Evolutionary conservation across 1,140 invertebrate genomes (phyloP).

Genomic region (Epicauta chinensis): DNA sequence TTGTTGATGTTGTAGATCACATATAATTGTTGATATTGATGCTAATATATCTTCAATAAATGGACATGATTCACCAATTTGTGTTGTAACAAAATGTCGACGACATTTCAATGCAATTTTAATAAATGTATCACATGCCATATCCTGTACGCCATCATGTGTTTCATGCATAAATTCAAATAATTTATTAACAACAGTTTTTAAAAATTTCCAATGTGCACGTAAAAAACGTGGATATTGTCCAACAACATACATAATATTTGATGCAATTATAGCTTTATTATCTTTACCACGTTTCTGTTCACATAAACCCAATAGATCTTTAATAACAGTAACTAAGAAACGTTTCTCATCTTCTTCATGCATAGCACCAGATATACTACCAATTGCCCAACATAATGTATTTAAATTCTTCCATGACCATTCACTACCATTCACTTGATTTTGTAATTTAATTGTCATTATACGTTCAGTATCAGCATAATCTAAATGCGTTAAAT

Average conservation of each 20-base stretch:
- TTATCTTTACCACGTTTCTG: slow-evolving; percentile 99
- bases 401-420: slow-evolving; percentile 99
- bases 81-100: slow-evolving; percentile 94
- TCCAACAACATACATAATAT: slow-evolving; percentile 99
- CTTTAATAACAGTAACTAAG: slow-evolving; percentile 98
- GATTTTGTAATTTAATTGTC: slow-evolving; percentile 98
- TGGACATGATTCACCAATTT: slow-evolving; percentile 93
- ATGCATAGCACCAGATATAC: slow-evolving; percentile 97
- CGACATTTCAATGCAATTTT: slow-evolving; percentile 99
- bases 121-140: slow-evolving; percentile 99
- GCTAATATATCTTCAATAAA: slow-evolving; percentile 99
- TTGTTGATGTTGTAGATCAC: slow-evolving; percentile 88
- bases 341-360: slow-evolving; percentile 99
- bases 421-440: slow-evolving; percentile 99
- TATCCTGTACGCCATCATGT: slow-evolving; percentile 98
- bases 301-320: slow-evolving; percentile 96
- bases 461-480: slow-evolving; percentile 97
- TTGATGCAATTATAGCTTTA: slow-evolving; percentile 99
- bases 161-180: slow-evolving; percentile 99
- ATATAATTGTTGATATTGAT: slow-evolving; percentile 96
- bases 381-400: slow-evolving; percentile 99
- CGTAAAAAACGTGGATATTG: slow-evolving; percentile 98
- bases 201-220: slow-evolving; percentile 99
- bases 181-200: slow-evolving; percentile 99
- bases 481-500: slow-evolving; percentile 98